Evolutionary conservation across 2,113 vertebrate species (phyloP).

Genomic region (Rana temporaria): DNA sequence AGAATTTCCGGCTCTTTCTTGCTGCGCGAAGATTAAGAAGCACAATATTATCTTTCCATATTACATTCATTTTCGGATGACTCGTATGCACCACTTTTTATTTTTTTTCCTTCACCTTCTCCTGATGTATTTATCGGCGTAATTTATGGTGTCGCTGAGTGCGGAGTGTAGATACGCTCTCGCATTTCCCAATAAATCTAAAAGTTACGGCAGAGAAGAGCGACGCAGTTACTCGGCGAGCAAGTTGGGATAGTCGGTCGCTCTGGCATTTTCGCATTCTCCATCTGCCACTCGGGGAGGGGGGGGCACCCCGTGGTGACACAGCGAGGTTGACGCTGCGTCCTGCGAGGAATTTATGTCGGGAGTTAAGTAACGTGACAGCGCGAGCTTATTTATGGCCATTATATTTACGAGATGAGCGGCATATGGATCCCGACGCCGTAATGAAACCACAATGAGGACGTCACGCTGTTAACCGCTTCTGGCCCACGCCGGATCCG

Average conservation of each 20-base stretch:
- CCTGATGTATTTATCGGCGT: conserved; percentile 24
- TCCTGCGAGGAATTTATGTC: conserved; percentile 21
- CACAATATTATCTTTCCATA: conserved; percentile 19
- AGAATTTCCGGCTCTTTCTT: background rate
- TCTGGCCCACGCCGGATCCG: background rate
- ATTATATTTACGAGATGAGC: conserved; percentile 17
- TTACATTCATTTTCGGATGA: conserved; percentile 3
- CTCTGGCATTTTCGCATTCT: background rate
- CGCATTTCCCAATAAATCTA: conserved; percentile 38
- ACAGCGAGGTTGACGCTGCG: background rate
- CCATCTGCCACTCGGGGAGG: conserved; percentile 20
- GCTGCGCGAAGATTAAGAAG: background rate
- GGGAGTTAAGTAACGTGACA: conserved; percentile 38
- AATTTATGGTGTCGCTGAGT: conserved; percentile 1
- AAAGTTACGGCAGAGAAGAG: background rate
- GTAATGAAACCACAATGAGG: background rate
- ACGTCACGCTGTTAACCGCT: background rate
- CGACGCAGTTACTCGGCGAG: background rate
- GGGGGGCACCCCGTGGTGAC: background rate
- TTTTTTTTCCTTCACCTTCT: background rate
- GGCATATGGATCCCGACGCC: background rate
- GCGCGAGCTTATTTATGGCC: background rate
- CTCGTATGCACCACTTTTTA: background rate
- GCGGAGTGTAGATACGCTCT: background rate
- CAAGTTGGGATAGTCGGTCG: background rate